These are phyloP conservation scores for Rousettus leschenaultii DNA, from an alignment of 2,113 vertebrate species.

Conservation along the genomic window DNA sequence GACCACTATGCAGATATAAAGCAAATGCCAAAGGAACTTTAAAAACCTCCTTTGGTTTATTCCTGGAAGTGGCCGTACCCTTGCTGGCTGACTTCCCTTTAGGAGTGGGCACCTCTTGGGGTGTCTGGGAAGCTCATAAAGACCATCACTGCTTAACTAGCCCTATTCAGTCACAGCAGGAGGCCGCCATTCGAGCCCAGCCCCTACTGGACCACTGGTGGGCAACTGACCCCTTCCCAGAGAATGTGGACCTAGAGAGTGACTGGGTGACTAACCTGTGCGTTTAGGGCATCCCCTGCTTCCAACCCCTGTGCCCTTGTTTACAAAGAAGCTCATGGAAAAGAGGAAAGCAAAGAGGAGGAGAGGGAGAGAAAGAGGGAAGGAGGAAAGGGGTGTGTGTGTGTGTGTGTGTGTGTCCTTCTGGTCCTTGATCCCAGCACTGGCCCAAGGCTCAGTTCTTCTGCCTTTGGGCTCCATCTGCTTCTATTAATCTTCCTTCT, in stretches of 20 bases:
- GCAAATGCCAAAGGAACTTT: fast-evolving
- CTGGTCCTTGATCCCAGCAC: background rate
- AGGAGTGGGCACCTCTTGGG: no score
- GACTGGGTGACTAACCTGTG: background rate
- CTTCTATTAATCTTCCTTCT: background rate
- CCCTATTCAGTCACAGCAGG: background rate
- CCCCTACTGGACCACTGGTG: fast-evolving
- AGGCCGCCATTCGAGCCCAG: no score
- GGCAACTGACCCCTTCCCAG: background rate
- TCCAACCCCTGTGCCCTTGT: background rate
- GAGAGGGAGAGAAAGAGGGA: fast-evolving
- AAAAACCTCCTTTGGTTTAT: background rate
- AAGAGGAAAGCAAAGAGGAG: background rate
- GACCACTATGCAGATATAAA: background rate
- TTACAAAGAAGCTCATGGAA: background rate
- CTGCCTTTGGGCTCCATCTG: background rate
- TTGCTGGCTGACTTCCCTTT: background rate
- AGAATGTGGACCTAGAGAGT: background rate
- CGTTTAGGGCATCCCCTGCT: background rate
- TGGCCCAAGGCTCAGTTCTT: background rate
- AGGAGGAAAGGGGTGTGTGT: background rate
- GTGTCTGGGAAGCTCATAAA: background rate
- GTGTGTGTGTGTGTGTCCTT: background rate
- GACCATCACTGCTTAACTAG: background rate
- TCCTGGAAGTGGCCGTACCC: background rate